Conservation (phyloP, 2,797 vertebrate genomes). For the Coregonus suidteri region DNA sequence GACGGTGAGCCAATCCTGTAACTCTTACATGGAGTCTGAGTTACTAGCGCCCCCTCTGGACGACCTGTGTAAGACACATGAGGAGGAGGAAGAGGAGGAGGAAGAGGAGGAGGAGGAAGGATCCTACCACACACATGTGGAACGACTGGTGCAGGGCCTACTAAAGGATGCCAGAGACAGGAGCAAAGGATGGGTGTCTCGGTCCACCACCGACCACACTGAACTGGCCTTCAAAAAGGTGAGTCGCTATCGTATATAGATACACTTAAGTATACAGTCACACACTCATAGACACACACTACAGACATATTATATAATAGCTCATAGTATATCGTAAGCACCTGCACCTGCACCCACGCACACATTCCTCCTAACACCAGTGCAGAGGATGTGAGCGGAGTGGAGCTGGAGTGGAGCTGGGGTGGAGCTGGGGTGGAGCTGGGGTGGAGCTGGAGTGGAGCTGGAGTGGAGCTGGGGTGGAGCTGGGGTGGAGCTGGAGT, state of each 20-base stretch:
- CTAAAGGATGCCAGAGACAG: constrained; percentile 89
- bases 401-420: too few species aligned
- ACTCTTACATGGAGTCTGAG: constrained; percentile 86
- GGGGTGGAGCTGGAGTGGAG: too few species aligned
- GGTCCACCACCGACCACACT: constrained; percentile 78
- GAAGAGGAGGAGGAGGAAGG: constrained; percentile 76
- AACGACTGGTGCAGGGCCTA: constrained; percentile 81
- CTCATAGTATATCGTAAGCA: too few species aligned
- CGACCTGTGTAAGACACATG: constrained; percentile 81
- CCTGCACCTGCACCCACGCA: too few species aligned
- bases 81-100: constrained; percentile 60
- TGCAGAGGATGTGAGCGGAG: too few species aligned
- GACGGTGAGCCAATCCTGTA: constrained; percentile 86
- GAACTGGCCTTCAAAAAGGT: constrained; percentile 94
- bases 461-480: too few species aligned
- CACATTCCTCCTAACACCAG: too few species aligned
- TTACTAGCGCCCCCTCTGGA: constrained; percentile 82
- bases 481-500: too few species aligned
- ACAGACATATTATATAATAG: too few species aligned
- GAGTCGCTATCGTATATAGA: not conserved
- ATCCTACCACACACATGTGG: constrained; percentile 80
- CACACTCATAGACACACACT: too few species aligned
- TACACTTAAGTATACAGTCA: not conserved
- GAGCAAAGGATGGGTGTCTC: constrained; percentile 88
- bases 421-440: too few species aligned